These are phyloP conservation scores for Perdita meconis DNA, from an alignment of 2,888 invertebrate genomes.

Conservation along the genomic window DNA sequence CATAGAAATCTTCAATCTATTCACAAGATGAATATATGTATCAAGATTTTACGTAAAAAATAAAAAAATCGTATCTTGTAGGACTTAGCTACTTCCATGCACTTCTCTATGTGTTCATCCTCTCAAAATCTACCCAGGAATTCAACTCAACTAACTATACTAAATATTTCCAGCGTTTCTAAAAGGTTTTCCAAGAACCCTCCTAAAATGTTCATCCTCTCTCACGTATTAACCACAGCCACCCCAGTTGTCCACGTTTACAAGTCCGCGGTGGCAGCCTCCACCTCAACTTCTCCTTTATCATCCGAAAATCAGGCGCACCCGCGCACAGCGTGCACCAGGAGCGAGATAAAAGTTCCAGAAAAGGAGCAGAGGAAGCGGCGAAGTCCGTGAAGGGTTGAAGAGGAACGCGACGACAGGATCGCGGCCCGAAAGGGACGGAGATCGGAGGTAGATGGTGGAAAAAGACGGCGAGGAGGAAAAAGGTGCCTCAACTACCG, in stretches of 20 bases:
- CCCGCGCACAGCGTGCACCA: constrained; percentile 75
- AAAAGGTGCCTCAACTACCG: constrained; percentile 74
- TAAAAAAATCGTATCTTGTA: background rate
- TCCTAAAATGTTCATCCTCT: background rate
- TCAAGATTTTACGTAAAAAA: too few species aligned
- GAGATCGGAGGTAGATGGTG: constrained; percentile 57
- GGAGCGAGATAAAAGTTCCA: constrained; percentile 71
- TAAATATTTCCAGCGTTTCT: background rate
- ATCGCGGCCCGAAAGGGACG: constrained; percentile 26
- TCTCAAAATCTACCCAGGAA: background rate
- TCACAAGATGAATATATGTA: too few species aligned
- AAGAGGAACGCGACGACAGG: constrained; percentile 24
- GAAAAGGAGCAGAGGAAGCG: constrained; percentile 24
- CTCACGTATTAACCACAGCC: constrained; percentile 11
- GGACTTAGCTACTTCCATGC: background rate
- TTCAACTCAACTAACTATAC: constrained; percentile 8
- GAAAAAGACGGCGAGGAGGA: constrained; percentile 44
- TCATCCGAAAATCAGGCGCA: constrained; percentile 77
- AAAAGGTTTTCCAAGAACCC: constrained; percentile 11
- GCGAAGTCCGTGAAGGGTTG: constrained; percentile 19
- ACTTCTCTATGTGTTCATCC: background rate
- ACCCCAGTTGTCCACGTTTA: constrained; percentile 37
- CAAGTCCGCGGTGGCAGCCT: constrained; percentile 38
- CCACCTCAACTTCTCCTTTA: constrained; percentile 62
- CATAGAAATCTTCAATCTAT: too few species aligned